Base-by-base conservation (phyloP, 64 coral and sea anemone genomes). In the Actinia equina region DNA sequence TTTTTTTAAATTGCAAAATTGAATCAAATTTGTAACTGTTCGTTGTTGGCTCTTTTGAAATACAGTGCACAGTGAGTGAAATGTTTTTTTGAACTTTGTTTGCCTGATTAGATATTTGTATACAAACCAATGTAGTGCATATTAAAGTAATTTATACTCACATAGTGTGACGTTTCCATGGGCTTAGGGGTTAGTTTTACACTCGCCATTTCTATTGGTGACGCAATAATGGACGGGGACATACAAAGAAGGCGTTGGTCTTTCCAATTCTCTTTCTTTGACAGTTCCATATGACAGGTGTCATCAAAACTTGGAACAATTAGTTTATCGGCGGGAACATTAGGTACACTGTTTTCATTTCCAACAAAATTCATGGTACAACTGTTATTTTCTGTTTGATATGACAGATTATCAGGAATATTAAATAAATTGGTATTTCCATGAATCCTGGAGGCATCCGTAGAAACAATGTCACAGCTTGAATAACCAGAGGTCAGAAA, bases 401-500 rank as follows among this genome's bases (percentile, higher is more conserved):
- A 16, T 25, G 20, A 17, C 27, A 9, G 27, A 20, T 17, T 17
- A 49, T 81, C 43, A 52, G 78, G 69, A 74, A 74, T 41, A 41
- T 74, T 74, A 13, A 74, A 74, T 74, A 30, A 74, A 41, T 25
- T 74, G 69, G 10, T 74, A 41, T 42, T 41, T 26, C 25, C 69
- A 14, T 74, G 23, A 30, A 69, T 69, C n/a, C 7, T 25, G 13
- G 26, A 41, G n/a, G 12, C 27, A 10, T 74, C 69, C 20, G 69
- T 13, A 8, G 69, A 13, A 26, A 12, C 69, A 14, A 27, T 30
- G 11, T 74, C 69, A 25, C 26, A 81, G 22, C 78, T 81, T 52
- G 4, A 43, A 81, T 81, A 81, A 81, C 78, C 78, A 74, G 78
- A 81, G n/a, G 78, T 49, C 42, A 44, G 78, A 51, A 44, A 81